Evolutionary conservation across 2,113 vertebrate genomes (phyloP).

Genomic region (Nannobrachium achirus): DNA sequence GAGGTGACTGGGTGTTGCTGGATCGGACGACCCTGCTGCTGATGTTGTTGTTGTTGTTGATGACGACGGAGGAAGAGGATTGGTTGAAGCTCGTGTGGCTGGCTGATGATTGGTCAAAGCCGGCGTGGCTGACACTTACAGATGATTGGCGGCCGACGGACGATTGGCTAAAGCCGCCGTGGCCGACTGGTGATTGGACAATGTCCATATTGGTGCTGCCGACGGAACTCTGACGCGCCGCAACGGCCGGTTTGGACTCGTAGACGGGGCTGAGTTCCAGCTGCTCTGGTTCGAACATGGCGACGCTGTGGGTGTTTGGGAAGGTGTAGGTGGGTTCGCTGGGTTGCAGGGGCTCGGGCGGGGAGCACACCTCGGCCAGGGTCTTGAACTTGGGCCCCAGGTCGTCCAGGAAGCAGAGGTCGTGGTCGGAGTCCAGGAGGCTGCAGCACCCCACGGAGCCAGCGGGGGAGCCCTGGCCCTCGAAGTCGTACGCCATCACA

Average conservation of each 20-base stretch:
- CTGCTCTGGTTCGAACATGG: conserved; percentile 38
- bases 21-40: background rate
- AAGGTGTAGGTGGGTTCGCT: conserved; percentile 83
- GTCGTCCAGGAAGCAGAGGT: conserved; percentile 84
- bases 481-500: conserved; percentile 81
- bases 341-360: conserved; percentile 71
- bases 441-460: conserved; percentile 87
- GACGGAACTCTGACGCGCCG: background rate
- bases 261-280: background rate
- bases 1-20: background rate
- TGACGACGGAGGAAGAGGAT: background rate
- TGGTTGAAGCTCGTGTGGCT: background rate
- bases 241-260: background rate
- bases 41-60: background rate
- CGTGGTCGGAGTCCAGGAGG: conserved; percentile 81
- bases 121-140: background rate
- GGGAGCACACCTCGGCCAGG: conserved; percentile 39
- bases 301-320: too few species aligned
- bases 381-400: conserved; percentile 88
- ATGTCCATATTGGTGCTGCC: background rate
- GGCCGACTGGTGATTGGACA: background rate
- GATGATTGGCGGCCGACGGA: background rate
- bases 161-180: background rate
- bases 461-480: conserved; percentile 81
- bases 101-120: background rate